Conservation (phyloP, 2,797 vertebrate genomes). For the Mareca strepera region DNA sequence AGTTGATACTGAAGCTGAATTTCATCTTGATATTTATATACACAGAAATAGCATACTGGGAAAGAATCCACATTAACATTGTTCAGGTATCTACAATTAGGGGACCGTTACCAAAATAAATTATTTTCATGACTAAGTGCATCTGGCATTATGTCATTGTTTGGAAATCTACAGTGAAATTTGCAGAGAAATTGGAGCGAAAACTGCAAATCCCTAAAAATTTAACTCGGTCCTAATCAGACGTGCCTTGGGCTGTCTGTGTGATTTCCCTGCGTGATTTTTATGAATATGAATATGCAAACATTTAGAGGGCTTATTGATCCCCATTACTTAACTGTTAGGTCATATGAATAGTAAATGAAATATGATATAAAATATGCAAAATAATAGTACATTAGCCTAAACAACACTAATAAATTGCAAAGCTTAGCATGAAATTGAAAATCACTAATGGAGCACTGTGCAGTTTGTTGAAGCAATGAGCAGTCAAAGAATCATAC, state of each 20-base stretch:
- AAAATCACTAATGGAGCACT: constrained; percentile 80
- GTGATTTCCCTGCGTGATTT: background rate
- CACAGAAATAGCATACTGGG: background rate
- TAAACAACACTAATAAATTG: constrained; percentile 82
- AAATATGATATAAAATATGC: constrained; percentile 78
- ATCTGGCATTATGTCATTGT: background rate
- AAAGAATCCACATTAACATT: background rate
- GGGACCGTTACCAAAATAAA: constrained; percentile 21
- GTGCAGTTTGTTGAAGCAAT: constrained; percentile 68
- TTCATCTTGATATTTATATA: constrained; percentile 32
- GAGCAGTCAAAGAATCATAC: constrained; percentile 76
- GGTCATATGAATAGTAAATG: constrained; percentile 68
- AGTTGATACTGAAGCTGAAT: constrained; percentile 27
- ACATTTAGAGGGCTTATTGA: constrained; percentile 68
- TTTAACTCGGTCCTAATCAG: background rate
- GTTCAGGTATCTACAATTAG: constrained; percentile 24
- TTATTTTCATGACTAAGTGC: constrained; percentile 16
- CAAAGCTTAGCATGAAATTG: constrained; percentile 82
- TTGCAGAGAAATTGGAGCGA: background rate
- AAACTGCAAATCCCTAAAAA: constrained; percentile 9
- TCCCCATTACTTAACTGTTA: constrained; percentile 71
- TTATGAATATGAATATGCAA: constrained; percentile 42
- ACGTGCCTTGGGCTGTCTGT: background rate
- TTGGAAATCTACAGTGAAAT: constrained; percentile 7
- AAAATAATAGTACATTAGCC: constrained; percentile 82